phyloP scores from a whole-genome alignment of 2,113 vertebrate species.

The Manacus vitellinus region DNA sequence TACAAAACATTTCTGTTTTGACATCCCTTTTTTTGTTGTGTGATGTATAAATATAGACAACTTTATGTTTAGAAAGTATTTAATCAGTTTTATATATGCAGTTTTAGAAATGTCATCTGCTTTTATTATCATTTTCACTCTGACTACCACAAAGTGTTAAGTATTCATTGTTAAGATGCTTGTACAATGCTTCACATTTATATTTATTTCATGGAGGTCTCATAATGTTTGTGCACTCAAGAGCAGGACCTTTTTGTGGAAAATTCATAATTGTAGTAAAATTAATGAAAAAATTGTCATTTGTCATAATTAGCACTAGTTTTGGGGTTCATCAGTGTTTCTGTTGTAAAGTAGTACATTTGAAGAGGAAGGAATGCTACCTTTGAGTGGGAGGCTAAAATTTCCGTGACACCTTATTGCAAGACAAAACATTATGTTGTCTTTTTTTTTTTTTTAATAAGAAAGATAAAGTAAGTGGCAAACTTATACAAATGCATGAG shows the following conservation, averaged over 20 bases:
- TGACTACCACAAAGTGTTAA: constrained; percentile 60
- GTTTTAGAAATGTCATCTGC: constrained; percentile 66
- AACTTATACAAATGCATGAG: neutral
- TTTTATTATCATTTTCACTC: constrained; percentile 66
- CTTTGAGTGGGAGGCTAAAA: neutral
- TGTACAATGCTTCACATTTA: constrained; percentile 52
- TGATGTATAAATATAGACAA: constrained; percentile 67
- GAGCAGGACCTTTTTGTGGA: neutral
- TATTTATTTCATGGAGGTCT: constrained; percentile 68
- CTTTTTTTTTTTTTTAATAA: neutral
- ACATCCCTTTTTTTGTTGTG: constrained; percentile 58
- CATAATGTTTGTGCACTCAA: constrained; percentile 57
- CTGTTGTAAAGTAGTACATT: neutral
- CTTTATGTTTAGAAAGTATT: constrained; percentile 69
- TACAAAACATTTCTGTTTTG: constrained; percentile 67
- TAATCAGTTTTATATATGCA: constrained; percentile 67
- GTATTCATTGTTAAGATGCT: constrained; percentile 62
- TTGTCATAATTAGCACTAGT: neutral
- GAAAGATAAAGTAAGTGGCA: neutral
- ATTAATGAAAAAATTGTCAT: neutral
- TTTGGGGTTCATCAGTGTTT: neutral
- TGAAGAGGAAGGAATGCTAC: neutral
- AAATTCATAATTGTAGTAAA: neutral
- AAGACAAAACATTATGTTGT: neutral
- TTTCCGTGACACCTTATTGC: neutral